These are phyloP conservation scores for Arge pagana DNA, from an alignment of 2,888 invertebrate species.

Conservation along the genomic window DNA sequence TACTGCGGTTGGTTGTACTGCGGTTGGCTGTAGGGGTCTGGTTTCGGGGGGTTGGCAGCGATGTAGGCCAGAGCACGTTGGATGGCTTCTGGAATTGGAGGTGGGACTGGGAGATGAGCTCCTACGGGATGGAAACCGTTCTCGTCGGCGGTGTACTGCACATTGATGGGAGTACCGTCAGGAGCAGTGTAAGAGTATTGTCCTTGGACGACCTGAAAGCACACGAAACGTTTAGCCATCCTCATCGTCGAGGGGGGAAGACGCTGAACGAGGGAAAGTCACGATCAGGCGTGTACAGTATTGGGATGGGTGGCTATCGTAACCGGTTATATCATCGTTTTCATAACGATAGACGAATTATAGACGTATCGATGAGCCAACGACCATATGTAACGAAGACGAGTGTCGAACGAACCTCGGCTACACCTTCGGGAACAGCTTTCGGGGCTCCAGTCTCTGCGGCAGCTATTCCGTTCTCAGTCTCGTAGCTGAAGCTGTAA, in stretches of 20 bases:
- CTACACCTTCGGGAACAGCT: conserved; percentile 41
- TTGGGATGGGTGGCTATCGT: neutral
- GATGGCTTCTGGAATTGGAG: conserved; percentile 74
- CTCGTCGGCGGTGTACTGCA: conserved; percentile 77
- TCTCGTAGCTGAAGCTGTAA: conserved; percentile 51
- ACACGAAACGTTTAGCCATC: neutral
- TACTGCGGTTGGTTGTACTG: conserved; percentile 35
- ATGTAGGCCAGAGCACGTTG: conserved; percentile 64
- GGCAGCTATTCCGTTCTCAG: conserved; percentile 54
- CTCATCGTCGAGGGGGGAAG: neutral
- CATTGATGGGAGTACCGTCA: conserved; percentile 72
- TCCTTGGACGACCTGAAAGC: conserved; percentile 71
- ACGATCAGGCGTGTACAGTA: neutral
- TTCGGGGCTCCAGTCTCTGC: conserved; percentile 48
- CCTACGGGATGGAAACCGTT: conserved; percentile 79
- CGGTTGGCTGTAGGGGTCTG: conserved; percentile 51
- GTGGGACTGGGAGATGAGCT: conserved; percentile 78
- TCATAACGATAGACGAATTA: neutral
- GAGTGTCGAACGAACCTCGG: conserved; percentile 42
- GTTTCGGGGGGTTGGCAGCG: conserved; percentile 55
- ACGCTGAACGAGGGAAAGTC: neutral
- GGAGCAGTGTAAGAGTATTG: conserved; percentile 77
- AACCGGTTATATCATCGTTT: too few species aligned
- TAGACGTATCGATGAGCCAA: neutral
- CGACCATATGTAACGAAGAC: neutral